A percentile compares a stretch with the other conserved stretches of the same genome.
phyloP scores from a whole-genome alignment of 2,888 invertebrate genomes.

The Machimus rusticus region DNA sequence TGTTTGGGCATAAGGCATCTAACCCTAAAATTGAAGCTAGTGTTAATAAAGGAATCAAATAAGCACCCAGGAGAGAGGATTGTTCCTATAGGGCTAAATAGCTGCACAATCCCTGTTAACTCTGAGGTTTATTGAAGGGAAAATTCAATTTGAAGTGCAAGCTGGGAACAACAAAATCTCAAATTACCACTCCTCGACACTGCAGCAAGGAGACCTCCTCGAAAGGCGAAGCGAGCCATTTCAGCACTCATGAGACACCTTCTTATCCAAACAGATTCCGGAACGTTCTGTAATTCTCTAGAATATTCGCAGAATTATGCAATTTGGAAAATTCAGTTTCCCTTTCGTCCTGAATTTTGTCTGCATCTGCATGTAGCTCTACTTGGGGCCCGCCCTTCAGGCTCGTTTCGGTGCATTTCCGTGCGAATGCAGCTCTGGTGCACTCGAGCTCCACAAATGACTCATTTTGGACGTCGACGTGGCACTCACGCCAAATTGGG shows the following conservation, averaged over 20 bases:
- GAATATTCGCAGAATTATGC: background rate
- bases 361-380: background rate
- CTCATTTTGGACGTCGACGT: background rate
- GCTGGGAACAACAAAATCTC: background rate
- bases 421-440: background rate
- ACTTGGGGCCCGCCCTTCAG: background rate
- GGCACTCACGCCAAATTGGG: background rate
- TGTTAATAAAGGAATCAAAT: background rate
- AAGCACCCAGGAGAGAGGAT: background rate
- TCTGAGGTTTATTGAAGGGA: background rate
- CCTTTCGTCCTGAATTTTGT: background rate
- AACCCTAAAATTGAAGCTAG: background rate
- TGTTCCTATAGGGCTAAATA: background rate
- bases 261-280: background rate
- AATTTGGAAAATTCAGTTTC: background rate
- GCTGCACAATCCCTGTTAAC: background rate
- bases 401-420: background rate
- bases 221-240: background rate
- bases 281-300: background rate
- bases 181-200: background rate
- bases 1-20: background rate
- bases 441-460: background rate
- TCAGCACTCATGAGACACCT: background rate
- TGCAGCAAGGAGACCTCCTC: background rate
- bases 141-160: background rate